These are phyloP conservation scores for Cinclus mexicanus DNA, from an alignment of 2,113 vertebrate species.

Conservation along the genomic window DNA sequence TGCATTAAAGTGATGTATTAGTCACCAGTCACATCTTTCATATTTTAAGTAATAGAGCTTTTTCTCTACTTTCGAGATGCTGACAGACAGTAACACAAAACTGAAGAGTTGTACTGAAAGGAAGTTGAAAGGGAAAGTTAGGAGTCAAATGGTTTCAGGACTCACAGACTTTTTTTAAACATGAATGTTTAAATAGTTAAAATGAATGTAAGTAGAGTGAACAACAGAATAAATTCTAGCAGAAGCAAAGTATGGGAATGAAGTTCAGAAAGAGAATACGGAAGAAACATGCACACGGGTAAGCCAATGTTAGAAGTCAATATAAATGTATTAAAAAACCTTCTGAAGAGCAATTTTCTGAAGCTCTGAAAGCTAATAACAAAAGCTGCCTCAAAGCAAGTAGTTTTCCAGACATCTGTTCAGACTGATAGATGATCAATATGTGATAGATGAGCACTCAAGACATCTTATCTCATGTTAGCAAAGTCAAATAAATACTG, in stretches of 20 bases:
- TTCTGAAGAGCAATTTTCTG: not conserved
- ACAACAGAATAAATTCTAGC: not conserved
- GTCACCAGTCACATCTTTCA: not conserved
- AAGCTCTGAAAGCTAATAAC: not conserved
- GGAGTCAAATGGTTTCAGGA: not conserved
- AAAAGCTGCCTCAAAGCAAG: not conserved
- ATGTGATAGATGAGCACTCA: not conserved
- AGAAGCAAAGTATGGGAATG: not conserved
- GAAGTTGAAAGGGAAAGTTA: not conserved
- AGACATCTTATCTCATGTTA: not conserved
- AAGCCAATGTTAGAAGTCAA: not conserved
- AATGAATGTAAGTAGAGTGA: not conserved
- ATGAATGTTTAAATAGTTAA: not conserved
- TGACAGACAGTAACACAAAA: slow-evolving; percentile 6
- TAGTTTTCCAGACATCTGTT: not conserved
- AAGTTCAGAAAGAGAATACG: not conserved
- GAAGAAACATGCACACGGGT: not conserved
- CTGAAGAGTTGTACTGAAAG: not conserved
- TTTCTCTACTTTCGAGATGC: not conserved
- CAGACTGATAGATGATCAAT: slow-evolving; percentile 1
- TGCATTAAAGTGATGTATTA: not conserved
- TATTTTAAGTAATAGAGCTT: not conserved
- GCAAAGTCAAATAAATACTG: not conserved
- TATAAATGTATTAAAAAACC: not conserved
- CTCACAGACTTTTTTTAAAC: not conserved